Evolutionary conservation across 37 sponge, comb jelly and placozoan genomes (phyloP).

Genomic region (Crambe crambe): DNA sequence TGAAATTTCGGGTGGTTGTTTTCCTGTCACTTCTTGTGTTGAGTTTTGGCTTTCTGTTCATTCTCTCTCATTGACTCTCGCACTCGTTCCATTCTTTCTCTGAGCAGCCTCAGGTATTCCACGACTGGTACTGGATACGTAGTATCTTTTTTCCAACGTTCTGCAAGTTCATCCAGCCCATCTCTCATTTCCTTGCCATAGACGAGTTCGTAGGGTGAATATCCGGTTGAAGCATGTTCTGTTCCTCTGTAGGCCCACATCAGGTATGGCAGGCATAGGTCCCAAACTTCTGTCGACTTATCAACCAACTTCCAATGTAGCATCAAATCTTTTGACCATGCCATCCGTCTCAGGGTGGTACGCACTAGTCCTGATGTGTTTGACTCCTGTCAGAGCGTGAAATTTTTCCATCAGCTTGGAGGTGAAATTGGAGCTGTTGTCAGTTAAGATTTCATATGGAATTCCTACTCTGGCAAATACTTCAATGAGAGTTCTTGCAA

Average conservation of each 20-base stretch:
- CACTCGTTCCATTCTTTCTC: too few species aligned
- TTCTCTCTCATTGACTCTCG: too few species aligned
- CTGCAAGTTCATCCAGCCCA: too few species aligned
- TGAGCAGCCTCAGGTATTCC: too few species aligned
- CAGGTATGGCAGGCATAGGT: neutral
- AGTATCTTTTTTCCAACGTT: too few species aligned
- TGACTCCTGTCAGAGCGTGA: neutral
- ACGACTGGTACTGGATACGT: too few species aligned
- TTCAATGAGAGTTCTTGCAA: too few species aligned
- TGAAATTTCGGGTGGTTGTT: too few species aligned
- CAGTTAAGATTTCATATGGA: neutral
- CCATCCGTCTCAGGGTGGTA: neutral
- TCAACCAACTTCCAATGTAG: neutral
- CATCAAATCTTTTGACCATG: neutral
- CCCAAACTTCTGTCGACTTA: neutral
- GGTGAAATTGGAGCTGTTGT: neutral
- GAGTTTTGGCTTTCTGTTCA: too few species aligned
- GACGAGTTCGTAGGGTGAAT: neutral
- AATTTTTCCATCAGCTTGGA: neutral
- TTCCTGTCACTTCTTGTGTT: too few species aligned
- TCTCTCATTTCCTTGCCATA: too few species aligned
- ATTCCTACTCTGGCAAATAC: neutral
- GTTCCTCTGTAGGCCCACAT: neutral
- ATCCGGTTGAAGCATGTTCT: neutral
- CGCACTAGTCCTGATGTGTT: neutral